Evolutionary conservation across 2,888 invertebrate species (phyloP).

Genomic region (Microdon myrmicae): DNA sequence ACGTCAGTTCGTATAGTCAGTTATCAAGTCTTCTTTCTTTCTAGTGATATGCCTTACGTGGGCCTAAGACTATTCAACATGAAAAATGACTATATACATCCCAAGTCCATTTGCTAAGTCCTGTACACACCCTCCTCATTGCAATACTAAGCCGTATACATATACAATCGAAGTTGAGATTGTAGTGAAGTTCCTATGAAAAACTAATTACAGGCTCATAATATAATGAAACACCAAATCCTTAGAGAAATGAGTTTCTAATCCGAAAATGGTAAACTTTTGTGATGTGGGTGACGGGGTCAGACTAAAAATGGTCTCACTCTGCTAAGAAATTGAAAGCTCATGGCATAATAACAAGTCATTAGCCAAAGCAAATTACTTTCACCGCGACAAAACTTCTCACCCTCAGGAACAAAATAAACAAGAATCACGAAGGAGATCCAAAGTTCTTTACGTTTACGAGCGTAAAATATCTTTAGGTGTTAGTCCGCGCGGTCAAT

Average conservation of each 20-base stretch:
- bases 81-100: constrained; percentile 13
- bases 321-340: constrained; percentile 38
- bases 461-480: constrained; percentile 13
- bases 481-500: constrained; percentile 21
- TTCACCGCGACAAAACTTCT: constrained; percentile 30
- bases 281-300: no score
- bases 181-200: constrained; percentile 16
- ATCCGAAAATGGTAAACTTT: constrained; percentile 30
- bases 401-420: constrained; percentile 24
- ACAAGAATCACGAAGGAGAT: constrained; percentile 24
- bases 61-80: constrained; percentile 2
- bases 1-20: constrained; percentile 3
- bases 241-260: constrained; percentile 15
- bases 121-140: not conserved
- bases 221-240: constrained; percentile 19
- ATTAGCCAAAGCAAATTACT: constrained; percentile 40
- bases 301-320: no score
- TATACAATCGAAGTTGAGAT: no score
- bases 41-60: no score
- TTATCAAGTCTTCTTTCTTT: not conserved
- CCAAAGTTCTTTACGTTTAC: constrained; percentile 16
- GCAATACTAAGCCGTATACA: no score
- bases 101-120: not conserved
- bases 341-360: constrained; percentile 42
- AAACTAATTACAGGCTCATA: constrained; percentile 37